These are phyloP conservation scores for Eulemur rubriventer DNA, from an alignment of 2,797 vertebrate genomes.

Conservation along the genomic window DNA sequence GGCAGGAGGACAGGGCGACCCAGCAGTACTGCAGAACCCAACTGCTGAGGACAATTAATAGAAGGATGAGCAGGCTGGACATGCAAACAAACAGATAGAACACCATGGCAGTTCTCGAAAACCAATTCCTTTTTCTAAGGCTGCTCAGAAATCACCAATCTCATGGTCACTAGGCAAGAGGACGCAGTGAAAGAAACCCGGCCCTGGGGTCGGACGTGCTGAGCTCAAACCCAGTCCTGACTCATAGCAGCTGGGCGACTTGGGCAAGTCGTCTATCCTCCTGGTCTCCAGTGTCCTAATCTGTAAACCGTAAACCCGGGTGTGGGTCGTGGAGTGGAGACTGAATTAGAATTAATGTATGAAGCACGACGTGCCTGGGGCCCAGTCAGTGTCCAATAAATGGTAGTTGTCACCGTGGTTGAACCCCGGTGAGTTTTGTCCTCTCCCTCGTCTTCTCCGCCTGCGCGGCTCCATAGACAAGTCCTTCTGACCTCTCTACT, in stretches of 20 bases:
- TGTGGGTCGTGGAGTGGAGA: rapidly evolving
- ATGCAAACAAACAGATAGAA: neutral
- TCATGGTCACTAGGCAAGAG: neutral
- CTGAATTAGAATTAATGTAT: neutral
- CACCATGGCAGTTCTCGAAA: neutral
- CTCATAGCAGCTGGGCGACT: rapidly evolving
- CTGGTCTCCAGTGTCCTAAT: neutral
- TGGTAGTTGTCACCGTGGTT: rapidly evolving
- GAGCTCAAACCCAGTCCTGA: neutral
- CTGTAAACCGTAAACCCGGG: neutral
- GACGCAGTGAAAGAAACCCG: neutral
- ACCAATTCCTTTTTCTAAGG: neutral
- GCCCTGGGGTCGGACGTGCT: neutral
- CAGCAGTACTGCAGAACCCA: neutral
- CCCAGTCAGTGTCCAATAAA: neutral
- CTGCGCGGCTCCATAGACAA: neutral
- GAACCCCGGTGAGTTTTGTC: neutral
- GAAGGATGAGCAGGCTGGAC: neutral
- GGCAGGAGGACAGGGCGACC: neutral
- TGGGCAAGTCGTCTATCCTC: neutral
- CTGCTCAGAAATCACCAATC: neutral
- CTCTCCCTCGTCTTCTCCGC: neutral
- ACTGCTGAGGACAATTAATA: neutral
- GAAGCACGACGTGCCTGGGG: neutral
- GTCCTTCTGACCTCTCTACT: neutral